Evolutionary conservation across 2,113 vertebrate genomes (phyloP).

Genomic region (Aspidoscelis tigris): DNA sequence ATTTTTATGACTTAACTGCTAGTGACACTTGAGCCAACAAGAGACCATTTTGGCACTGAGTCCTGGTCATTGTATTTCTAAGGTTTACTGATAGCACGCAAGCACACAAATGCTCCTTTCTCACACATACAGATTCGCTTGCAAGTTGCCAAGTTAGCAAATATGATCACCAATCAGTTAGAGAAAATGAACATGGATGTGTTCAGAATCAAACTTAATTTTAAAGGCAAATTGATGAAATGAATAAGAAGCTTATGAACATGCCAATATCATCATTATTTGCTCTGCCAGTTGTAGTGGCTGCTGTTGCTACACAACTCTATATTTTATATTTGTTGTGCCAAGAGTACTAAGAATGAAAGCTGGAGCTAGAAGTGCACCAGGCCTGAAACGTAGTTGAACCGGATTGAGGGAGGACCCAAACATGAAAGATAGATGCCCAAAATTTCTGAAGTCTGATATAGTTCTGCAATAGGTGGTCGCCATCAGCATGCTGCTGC

Average conservation of each 20-base stretch:
- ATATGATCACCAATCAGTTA: conserved; percentile 23
- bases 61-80: not conserved
- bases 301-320: conserved; percentile 1
- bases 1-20: not conserved
- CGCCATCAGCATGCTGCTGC: too few species aligned
- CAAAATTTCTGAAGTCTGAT: too few species aligned
- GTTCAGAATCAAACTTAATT: not conserved
- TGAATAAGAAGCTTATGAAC: not conserved
- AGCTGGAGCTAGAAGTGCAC: not conserved
- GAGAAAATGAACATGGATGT: not conserved
- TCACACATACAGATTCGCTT: not conserved
- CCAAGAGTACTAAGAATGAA: accelerated
- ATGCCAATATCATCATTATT: not conserved
- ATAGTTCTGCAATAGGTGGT: too few species aligned
- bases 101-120: too few species aligned
- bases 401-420: too few species aligned
- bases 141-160: not conserved
- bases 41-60: not conserved
- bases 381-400: not conserved
- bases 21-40: not conserved
- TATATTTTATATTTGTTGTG: not conserved
- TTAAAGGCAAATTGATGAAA: not conserved
- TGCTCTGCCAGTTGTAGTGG: not conserved
- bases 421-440: too few species aligned
- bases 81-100: not conserved